Base-by-base conservation (phyloP, 2,113 vertebrate genomes). In the Hiodon tergisus region DNA sequence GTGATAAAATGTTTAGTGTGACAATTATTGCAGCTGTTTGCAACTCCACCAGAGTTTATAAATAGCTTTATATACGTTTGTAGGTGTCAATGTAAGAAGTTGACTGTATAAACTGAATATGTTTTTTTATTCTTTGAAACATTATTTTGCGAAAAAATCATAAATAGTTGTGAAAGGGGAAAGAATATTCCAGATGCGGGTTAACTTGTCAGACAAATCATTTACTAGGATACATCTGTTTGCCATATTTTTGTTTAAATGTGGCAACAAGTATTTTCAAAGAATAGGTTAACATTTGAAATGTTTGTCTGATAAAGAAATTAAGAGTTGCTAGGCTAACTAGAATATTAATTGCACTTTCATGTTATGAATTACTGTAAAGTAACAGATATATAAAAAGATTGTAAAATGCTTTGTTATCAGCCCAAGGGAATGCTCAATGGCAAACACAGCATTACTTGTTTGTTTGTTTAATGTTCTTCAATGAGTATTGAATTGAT, bases 381-480 rank as follows among this genome's bases (percentile, higher is more conserved):
- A 57, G 16, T 81, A 13, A 73, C 73, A 61, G 58, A 72, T 50
- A 61, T 48, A 13, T 31, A 69, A 57, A 74, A 73, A 75, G 71
- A 86, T 83, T 82, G 77, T 81, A 69, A 67, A 72, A n/a, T 72
- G 71, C 70, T 74, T 68, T 77, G 62, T 57, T 73, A n/a, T 3
- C 59, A 53, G 46, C 46, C 31, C 17, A 67, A 67, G 53, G 10
- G 54, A 76, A 78, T 76, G 66, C 77, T 68, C 48, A 14, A 14
- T 77, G 54, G 68, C 71, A 79, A 69, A 31, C 47, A 69, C 0
- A 17, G 7, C 54, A 59, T 7, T 74, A 2, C 75, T 76, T 65
- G 9, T 65, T 31, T 31, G 16, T 48, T 61, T 53, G 9, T 47
- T 73, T 74, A 48, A 31, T 31, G 31, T 57, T 9, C 14, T n/a